Evolutionary conservation across 2,888 invertebrate species (phyloP), one percentile per base, ranked within the genome.

Genomic region (Cantharis rufa): DNA sequence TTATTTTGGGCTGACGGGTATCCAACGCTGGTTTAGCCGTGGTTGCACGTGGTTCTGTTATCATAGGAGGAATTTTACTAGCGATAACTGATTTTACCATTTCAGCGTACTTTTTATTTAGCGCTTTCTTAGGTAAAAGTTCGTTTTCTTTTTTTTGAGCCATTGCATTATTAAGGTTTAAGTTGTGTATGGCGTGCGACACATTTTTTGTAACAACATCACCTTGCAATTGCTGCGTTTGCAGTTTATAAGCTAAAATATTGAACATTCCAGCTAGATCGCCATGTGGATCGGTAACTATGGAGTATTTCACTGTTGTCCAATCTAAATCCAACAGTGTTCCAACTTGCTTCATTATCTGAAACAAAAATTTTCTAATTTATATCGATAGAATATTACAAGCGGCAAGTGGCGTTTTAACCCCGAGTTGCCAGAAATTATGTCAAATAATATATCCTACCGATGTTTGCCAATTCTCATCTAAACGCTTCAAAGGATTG

Each of bases 261-360:
- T 92, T 92, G 86, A 90, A 92, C 83, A 93, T 91, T 71, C 92
- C 93, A 3, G 90, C 92, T 15, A 90, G 82, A 18, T 90, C 86
- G 1, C 92, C 92, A 82, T 90, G 91, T 0, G 91, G 91, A 75
- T 91, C 91, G 0, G 89, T 88, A 71, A 89, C 89, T 48, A 92
- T 87, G 78, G 90, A 88, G 2, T 89, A 86, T 21, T 89, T 88
- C 9, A 92, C 88, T 66, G 89, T 89, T 28, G 87, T 85, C 0
- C 88, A 81, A 1, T 89, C 85, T 63, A 89, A 86, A 10, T 89
- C 86, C 78, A 89, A 86, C 2, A 91, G 82, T 72, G 89, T 89
- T 0, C 90, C 88, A 81, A 93, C 90, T 84, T 92, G 89, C 87
- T 90, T 87, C 32, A 87, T 80, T 15, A 89, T 84, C 89, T 88